Conservation (phyloP, 2,888 invertebrate species). For the Pegoplata infirma region DNA sequence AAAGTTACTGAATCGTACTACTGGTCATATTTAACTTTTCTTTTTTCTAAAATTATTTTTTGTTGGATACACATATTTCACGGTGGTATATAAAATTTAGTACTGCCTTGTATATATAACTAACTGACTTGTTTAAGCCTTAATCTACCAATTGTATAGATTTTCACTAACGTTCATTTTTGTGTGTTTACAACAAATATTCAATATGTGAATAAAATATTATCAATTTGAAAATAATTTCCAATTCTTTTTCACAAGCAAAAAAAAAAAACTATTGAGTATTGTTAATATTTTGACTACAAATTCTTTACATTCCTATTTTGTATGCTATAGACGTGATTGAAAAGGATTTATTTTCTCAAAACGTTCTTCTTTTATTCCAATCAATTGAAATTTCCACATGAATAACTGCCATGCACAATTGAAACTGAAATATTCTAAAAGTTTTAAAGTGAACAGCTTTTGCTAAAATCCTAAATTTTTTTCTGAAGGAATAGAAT, state of each 20-base stretch:
- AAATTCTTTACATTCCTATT: slow-evolving; percentile 29
- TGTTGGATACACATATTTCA: no score
- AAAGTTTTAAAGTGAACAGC: slow-evolving; percentile 37
- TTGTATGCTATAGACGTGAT: slow-evolving; percentile 40
- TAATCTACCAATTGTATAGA: no score
- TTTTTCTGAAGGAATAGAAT: no score
- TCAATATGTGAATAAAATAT: slow-evolving; percentile 23
- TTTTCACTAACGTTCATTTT: no score
- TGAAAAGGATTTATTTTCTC: slow-evolving; percentile 49
- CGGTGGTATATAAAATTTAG: no score
- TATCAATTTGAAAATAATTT: slow-evolving; percentile 26
- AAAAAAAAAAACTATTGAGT: not conserved
- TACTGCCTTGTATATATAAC: no score
- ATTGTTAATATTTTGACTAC: slow-evolving; percentile 25
- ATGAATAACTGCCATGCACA: slow-evolving; percentile 45
- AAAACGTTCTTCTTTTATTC: slow-evolving; percentile 25
- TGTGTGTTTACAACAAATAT: no score
- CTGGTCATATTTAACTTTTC: no score
- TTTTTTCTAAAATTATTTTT: no score
- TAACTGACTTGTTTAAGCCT: no score
- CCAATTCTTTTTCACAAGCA: not conserved
- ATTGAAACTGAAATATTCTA: slow-evolving; percentile 31
- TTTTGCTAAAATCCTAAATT: no score
- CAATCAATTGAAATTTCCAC: slow-evolving; percentile 51
- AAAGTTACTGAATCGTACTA: no score